Evolutionary conservation across 64 coral and sea anemone genomes (phyloP).

Genomic region (Porites australiensis): DNA sequence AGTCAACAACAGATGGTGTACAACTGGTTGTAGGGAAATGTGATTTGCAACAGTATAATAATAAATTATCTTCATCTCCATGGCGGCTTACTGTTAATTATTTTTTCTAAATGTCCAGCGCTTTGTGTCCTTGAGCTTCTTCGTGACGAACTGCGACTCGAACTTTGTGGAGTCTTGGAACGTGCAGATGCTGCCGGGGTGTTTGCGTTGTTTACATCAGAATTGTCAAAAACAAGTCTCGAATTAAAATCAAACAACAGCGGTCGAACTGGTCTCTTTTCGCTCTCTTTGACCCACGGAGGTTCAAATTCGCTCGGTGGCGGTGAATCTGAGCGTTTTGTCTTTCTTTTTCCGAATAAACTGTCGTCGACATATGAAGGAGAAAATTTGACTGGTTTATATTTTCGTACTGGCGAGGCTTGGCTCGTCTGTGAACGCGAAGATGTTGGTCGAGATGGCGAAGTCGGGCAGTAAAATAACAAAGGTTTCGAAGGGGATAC

Average conservation of each 20-base stretch:
- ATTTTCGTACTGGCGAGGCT: slow-evolving; percentile 35
- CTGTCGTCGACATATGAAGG: slow-evolving; percentile 74
- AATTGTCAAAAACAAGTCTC: slow-evolving; percentile 57
- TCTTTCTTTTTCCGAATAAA: slow-evolving; percentile 84
- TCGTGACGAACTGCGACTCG: not conserved
- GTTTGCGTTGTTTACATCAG: slow-evolving; percentile 2
- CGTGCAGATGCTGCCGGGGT: not conserved
- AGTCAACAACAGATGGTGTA: too few species aligned
- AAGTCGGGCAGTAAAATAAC: slow-evolving; percentile 85
- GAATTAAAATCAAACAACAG: slow-evolving; percentile 68
- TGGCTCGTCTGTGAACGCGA: slow-evolving; percentile 30
- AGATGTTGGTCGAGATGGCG: slow-evolving; percentile 38
- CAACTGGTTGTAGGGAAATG: too few species aligned
- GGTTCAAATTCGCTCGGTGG: slow-evolving; percentile 62
- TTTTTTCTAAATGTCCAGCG: not conserved
- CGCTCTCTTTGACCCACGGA: slow-evolving; percentile 77
- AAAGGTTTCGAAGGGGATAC: slow-evolving; percentile 73
- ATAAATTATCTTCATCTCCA: slow-evolving; percentile 26
- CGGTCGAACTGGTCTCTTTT: slow-evolving; percentile 48
- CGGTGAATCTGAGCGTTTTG: slow-evolving; percentile 67
- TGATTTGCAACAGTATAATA: too few species aligned
- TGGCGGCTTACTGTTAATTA: slow-evolving; percentile 3
- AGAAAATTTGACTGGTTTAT: slow-evolving; percentile 85
- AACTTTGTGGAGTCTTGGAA: not conserved
- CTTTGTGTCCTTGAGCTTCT: slow-evolving; percentile 3